Conservation (phyloP, 2,113 vertebrate species). For the Ceyx cyanopectus region DNA sequence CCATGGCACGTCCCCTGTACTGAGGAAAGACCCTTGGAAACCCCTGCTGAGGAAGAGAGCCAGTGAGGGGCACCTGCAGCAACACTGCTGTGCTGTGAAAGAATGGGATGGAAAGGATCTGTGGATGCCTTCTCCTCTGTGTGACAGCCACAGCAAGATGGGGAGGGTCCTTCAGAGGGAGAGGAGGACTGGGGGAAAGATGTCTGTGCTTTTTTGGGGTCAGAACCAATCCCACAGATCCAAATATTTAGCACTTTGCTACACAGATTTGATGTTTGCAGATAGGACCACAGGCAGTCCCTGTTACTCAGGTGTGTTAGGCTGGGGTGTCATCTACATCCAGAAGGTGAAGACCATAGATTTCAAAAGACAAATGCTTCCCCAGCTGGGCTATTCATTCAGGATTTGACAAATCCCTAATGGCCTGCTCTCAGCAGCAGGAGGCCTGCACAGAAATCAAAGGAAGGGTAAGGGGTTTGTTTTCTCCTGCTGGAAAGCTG, state of each 20-base stretch:
- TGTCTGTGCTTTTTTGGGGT: not conserved
- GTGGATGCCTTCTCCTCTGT: not conserved
- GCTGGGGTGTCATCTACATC: not conserved
- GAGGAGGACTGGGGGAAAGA: not conserved
- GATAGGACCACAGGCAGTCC: not conserved
- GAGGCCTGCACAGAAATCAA: not conserved
- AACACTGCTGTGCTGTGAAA: not conserved
- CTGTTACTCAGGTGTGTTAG: not conserved
- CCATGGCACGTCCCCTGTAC: not conserved
- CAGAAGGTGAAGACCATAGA: not conserved
- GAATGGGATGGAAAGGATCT: not conserved
- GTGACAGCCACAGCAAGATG: not conserved
- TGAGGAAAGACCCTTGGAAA: not conserved
- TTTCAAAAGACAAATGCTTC: not conserved
- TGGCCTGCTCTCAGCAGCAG: not conserved
- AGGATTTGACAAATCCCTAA: not conserved
- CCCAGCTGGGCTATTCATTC: not conserved
- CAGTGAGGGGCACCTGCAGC: not conserved
- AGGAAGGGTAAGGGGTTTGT: not conserved
- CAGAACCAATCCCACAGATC: not conserved
- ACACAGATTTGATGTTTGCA: not conserved
- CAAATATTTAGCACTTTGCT: not conserved
- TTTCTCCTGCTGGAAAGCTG: not conserved
- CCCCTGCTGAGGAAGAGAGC: not conserved
- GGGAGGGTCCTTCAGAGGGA: not conserved